phyloP scores from a whole-genome alignment of 1,140 invertebrate genomes.

The Fopius arisanus region DNA sequence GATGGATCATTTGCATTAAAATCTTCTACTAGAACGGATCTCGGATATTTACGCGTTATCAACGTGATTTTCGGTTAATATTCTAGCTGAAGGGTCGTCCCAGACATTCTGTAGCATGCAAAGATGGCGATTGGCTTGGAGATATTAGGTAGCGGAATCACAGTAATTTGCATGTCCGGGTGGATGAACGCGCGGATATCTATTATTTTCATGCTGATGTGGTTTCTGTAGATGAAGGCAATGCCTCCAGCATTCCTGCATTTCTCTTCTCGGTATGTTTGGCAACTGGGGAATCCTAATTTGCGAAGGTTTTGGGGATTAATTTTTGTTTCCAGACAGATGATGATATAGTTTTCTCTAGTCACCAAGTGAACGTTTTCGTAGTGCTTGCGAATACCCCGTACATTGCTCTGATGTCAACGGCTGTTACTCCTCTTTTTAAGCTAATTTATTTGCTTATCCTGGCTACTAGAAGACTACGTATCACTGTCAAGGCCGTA shows the following conservation, averaged over 20 bases:
- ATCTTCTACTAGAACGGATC: constrained; percentile 17
- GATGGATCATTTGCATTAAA: constrained; percentile 11
- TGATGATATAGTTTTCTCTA: not conserved
- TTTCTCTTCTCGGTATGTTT: constrained; percentile 13
- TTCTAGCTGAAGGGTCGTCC: constrained; percentile 7
- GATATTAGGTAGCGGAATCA: not conserved
- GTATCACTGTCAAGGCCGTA: not conserved
- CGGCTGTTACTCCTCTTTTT: not conserved
- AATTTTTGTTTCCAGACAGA: constrained; percentile 11
- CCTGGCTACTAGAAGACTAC: not conserved
- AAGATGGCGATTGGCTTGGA: not conserved
- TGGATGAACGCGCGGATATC: not conserved
- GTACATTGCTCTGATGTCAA: not conserved
- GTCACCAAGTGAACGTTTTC: not conserved
- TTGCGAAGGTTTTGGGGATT: not conserved
- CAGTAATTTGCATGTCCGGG: not conserved
- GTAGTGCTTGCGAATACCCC: not conserved
- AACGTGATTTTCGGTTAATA: constrained; percentile 9
- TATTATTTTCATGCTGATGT: not conserved
- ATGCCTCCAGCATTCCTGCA: not conserved
- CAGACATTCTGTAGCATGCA: constrained; percentile 5
- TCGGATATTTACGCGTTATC: not conserved
- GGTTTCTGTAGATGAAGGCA: not conserved
- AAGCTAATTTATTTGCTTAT: not conserved
- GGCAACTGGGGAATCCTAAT: not conserved